phyloP scores from a whole-genome alignment of 2,888 invertebrate species.

The Phengaris arion region DNA sequence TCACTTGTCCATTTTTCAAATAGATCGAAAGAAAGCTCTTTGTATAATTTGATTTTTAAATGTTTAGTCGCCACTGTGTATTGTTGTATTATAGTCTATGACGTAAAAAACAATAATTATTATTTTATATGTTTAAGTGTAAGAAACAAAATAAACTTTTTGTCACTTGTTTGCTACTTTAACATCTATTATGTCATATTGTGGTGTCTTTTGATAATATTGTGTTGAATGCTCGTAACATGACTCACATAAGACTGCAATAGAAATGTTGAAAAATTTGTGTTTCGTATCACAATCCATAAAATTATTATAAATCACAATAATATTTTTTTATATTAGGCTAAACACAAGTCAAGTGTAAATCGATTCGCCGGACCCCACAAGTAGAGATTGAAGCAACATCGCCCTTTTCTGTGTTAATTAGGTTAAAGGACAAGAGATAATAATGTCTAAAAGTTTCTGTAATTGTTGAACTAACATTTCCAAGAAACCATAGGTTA shows the following conservation, averaged over 20 bases:
- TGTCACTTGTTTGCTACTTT: too few species aligned
- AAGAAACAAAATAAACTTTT: too few species aligned
- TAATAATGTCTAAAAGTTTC: not conserved
- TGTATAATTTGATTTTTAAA: not conserved
- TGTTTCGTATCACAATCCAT: not conserved
- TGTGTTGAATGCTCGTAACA: not conserved
- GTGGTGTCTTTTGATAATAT: too few species aligned
- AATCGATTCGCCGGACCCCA: constrained; percentile 1
- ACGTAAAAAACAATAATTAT: too few species aligned
- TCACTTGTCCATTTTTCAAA: not conserved
- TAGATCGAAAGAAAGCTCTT: not conserved
- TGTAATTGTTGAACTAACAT: not conserved
- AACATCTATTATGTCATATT: too few species aligned
- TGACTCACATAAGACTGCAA: not conserved
- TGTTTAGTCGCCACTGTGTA: too few species aligned
- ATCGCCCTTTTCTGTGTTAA: not conserved
- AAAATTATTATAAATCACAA: constrained; percentile 11
- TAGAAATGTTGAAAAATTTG: not conserved
- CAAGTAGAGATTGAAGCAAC: not conserved
- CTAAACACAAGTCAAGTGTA: not conserved
- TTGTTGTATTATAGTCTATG: not conserved
- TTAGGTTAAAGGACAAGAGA: not conserved
- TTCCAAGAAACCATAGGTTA: not conserved
- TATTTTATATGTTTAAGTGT: too few species aligned
- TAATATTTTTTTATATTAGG: not conserved